Evolutionary conservation across 2,113 vertebrate species (phyloP), one percentile per base, ranked within the genome.

Genomic region (Tautogolabrus adspersus): DNA sequence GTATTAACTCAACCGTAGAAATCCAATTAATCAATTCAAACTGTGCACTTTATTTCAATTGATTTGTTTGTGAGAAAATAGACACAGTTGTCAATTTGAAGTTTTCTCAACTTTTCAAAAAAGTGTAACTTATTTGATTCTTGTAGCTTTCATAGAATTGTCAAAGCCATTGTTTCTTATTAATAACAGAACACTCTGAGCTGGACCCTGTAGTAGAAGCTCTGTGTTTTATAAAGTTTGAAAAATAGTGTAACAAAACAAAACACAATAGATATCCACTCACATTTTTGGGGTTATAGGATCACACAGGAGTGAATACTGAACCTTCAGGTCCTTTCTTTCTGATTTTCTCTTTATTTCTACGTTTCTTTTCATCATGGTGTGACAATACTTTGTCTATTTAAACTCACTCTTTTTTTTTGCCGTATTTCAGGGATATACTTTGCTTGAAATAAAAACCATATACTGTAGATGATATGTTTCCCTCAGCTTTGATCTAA

Each of bases 181-280:
- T 47, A 40, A 40, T 30, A 11, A 52, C 21, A 58, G 9, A 80
- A 10, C 21, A 1, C 0, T 38, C 1, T 65, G 2, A 56, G 47
- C 12, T 58, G 21, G 16, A 37, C 34, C 51, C 62, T 58, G 8
- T 23, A 37, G 60, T 57, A 68, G 51, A 42, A 47, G 60, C 26
- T 68, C 37, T 34, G 26, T 81, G 21, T 85, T 82, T 83, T 55
- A 58, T 30, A 38, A 73, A 40, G 49, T 83, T 82, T 72, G 2
- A n/a, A 52, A 21, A 10, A n/a, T 9, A 9, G 6, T 19, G 47
- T 52, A n/a, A 52, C 8, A 8, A n/a, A 8, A n/a, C 8, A 19
- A 19, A 7, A 18, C 19, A 65, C 13, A 15, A 58, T 1, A 23
- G 30, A 26, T 55, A 73, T 66, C 30, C 52, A 21, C 46, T 76